phyloP scores from a whole-genome alignment of 2,888 invertebrate genomes.

The Callimorpha dominula region DNA sequence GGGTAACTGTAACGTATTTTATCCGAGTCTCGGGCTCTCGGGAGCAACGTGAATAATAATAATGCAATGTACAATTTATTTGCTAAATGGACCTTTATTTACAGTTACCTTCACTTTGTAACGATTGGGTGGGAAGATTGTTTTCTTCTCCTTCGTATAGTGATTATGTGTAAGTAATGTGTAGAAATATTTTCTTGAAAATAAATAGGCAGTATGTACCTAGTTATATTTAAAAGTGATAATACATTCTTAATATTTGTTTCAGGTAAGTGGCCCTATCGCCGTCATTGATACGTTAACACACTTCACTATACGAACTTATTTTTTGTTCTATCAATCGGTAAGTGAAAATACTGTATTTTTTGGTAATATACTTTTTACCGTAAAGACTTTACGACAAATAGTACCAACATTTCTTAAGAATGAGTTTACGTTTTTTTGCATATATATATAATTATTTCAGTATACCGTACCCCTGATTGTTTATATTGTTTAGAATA shows the following conservation, averaged over 20 bases:
- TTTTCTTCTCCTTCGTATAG: constrained; percentile 35
- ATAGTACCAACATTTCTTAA: too few species aligned
- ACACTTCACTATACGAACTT: not conserved
- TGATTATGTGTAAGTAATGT: constrained; percentile 40
- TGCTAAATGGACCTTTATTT: constrained; percentile 34
- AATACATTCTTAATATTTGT: constrained; percentile 18
- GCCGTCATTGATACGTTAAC: not conserved
- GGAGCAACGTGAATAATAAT: constrained; percentile 40
- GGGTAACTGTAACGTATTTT: constrained; percentile 31
- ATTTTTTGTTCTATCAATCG: not conserved
- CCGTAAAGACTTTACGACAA: too few species aligned
- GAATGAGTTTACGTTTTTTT: too few species aligned
- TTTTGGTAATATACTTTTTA: too few species aligned
- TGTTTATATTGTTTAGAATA: too few species aligned
- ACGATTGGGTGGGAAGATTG: constrained; percentile 22
- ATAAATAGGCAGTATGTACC: too few species aligned
- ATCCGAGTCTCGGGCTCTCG: constrained; percentile 13
- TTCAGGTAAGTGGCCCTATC: constrained; percentile 39
- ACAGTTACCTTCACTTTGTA: not conserved
- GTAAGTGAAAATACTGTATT: constrained; percentile 1
- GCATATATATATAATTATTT: too few species aligned
- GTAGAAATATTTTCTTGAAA: too few species aligned
- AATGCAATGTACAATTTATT: constrained; percentile 41
- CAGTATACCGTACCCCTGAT: too few species aligned
- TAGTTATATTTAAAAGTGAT: not conserved